Evolutionary conservation across 53 echinoderm and acorn worm species (phyloP).

Genomic region (Echinometra lucunter): DNA sequence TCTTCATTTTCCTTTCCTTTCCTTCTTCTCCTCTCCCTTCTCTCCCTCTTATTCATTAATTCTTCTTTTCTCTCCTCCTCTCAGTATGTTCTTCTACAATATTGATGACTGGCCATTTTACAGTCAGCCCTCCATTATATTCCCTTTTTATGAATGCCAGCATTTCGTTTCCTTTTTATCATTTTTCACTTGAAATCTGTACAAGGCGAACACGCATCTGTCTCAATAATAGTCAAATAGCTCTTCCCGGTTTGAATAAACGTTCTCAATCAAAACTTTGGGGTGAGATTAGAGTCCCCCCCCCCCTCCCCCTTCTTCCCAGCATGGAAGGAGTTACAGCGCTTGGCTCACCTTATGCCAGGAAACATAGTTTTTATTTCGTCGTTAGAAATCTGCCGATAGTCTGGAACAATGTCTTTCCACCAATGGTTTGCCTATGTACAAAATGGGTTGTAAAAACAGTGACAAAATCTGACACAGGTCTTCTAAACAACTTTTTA

Average conservation of each 20-base stretch:
- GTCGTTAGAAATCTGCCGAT: conserved; percentile 7
- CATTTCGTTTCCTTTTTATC: background rate
- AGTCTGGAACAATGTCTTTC: conserved; percentile 25
- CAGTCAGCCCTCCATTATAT: too few species aligned
- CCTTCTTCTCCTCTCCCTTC: too few species aligned
- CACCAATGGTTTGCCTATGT: conserved; percentile 16
- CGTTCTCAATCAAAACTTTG: background rate
- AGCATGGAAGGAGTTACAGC: background rate
- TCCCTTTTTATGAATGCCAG: too few species aligned
- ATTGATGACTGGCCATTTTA: too few species aligned
- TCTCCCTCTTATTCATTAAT: too few species aligned
- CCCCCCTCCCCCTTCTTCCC: background rate
- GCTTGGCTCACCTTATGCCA: background rate
- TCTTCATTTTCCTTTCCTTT: too few species aligned
- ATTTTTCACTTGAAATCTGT: background rate
- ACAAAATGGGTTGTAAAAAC: background rate
- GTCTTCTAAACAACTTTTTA: too few species aligned
- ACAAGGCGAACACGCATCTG: too few species aligned
- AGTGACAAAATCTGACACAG: background rate
- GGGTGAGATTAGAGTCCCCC: background rate
- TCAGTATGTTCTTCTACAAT: background rate
- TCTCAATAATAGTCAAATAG: background rate
- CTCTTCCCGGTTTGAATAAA: too few species aligned
- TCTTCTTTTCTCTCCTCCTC: background rate
- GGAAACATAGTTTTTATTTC: background rate